These are phyloP conservation scores for Oikopleura vanhoeffeni DNA, from an alignment of 23 tunicate species.

Conservation along the genomic window DNA sequence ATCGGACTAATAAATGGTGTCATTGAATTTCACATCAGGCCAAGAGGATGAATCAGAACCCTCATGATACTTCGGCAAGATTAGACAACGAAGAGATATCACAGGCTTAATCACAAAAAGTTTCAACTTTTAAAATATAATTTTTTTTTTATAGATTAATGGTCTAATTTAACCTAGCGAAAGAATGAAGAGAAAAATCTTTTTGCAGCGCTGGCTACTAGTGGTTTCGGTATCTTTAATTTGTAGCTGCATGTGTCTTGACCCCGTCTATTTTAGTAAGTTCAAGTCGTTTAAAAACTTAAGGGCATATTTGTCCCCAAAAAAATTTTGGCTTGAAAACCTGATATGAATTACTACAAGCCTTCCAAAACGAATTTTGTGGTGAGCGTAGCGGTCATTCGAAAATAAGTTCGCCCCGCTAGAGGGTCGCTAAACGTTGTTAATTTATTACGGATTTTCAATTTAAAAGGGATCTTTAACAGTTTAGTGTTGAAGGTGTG, in stretches of 20 bases:
- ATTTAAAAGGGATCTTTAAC: too few relatives aligned
- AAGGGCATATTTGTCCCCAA: too few relatives aligned
- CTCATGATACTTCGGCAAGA: not conserved
- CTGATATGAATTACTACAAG: too few relatives aligned
- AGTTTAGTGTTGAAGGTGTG: too few relatives aligned
- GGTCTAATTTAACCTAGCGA: not conserved
- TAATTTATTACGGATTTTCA: too few relatives aligned
- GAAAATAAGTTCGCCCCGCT: too few relatives aligned
- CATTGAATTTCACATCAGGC: not conserved
- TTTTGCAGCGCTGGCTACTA: constrained; percentile 2
- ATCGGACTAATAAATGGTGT: constrained; percentile 9
- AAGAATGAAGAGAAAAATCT: not conserved
- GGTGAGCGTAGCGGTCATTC: too few relatives aligned
- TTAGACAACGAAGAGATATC: not conserved
- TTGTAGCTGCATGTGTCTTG: constrained; percentile 4
- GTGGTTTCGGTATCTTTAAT: not conserved
- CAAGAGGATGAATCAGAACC: not conserved
- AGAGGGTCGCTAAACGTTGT: too few relatives aligned
- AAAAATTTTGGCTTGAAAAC: too few relatives aligned
- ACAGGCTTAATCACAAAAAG: too few relatives aligned
- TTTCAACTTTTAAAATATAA: not conserved
- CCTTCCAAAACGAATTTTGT: too few relatives aligned
- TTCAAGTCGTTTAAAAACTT: too few relatives aligned
- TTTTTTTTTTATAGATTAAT: not conserved
- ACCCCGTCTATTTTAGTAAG: not conserved